phyloP scores from a whole-genome alignment of 2,888 invertebrate genomes.

The Cecidostiba fungosa region DNA sequence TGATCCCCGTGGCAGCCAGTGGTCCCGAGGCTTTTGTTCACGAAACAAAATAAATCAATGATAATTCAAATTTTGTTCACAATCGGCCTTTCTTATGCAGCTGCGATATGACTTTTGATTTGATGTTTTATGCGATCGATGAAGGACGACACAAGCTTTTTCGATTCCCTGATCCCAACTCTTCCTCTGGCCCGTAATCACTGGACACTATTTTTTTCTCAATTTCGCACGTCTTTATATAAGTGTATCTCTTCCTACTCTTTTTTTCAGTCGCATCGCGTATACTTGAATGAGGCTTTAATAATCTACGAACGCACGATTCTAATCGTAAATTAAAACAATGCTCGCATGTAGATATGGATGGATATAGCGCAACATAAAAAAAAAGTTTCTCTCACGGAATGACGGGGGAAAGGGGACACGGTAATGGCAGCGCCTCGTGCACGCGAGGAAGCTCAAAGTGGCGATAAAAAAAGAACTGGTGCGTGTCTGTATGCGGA shows the following conservation, averaged over 20 bases:
- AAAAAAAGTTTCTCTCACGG: neutral
- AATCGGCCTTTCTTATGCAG: neutral
- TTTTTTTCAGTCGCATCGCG: constrained; percentile 47
- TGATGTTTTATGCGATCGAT: neutral
- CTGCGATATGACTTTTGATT: constrained; percentile 11
- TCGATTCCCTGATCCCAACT: constrained; percentile 40
- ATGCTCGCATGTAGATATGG: constrained; percentile 30
- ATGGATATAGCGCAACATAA: constrained; percentile 27
- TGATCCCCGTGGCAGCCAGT: constrained; percentile 79
- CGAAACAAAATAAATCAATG: constrained; percentile 63
- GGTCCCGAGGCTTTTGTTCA: constrained; percentile 72
- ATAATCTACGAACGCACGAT: constrained; percentile 10
- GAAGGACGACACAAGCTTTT: constrained; percentile 4
- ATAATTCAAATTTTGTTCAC: constrained; percentile 39
- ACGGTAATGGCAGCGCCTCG: constrained; percentile 63
- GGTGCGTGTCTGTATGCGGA: neutral
- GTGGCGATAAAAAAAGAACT: constrained; percentile 44
- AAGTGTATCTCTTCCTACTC: neutral
- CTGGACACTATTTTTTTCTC: neutral
- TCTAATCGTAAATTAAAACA: constrained; percentile 27
- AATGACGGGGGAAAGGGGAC: constrained; percentile 13
- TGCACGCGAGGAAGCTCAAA: constrained; percentile 69
- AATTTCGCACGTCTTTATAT: neutral
- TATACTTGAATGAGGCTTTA: constrained; percentile 5
- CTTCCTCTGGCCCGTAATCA: constrained; percentile 42